Evolutionary conservation across 2,888 invertebrate species (phyloP).

Genomic region (Apotomis betuletana): DNA sequence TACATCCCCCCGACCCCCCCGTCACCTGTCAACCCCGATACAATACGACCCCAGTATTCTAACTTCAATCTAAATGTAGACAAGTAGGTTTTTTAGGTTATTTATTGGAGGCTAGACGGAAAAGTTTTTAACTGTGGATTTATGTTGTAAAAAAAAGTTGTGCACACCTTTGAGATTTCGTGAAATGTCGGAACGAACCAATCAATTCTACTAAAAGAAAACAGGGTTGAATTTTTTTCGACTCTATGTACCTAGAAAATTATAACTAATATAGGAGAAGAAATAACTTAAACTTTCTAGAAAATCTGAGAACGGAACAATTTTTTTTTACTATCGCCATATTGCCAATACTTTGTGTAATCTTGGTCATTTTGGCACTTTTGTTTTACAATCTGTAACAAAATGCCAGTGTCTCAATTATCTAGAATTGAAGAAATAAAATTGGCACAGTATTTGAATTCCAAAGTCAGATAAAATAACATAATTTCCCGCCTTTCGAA

Average conservation of each 20-base stretch:
- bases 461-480: not conserved
- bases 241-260: not conserved
- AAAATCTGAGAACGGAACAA: no score
- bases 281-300: no score
- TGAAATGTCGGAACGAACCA: no score
- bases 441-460: not conserved
- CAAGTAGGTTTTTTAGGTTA: slow-evolving; percentile 60
- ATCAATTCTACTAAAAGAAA: no score
- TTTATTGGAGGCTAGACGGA: slow-evolving; percentile 34
- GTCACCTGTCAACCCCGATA: slow-evolving; percentile 71
- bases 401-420: no score
- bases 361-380: no score
- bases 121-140: not conserved
- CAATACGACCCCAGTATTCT: slow-evolving; percentile 79
- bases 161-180: no score
- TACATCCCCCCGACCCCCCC: slow-evolving; percentile 82
- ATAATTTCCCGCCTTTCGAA: slow-evolving; percentile 1
- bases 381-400: no score
- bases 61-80: slow-evolving; percentile 78
- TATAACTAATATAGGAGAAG: not conserved
- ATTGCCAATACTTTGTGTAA: no score
- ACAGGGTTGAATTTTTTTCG: no score
- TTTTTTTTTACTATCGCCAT: no score
- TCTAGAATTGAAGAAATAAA: no score
- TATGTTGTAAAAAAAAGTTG: not conserved